Percentiles rank a stretch among this genome's conserved stretches.
phyloP scores from a whole-genome alignment of 1,140 invertebrate genomes.

The Cherax quadricarinatus region DNA sequence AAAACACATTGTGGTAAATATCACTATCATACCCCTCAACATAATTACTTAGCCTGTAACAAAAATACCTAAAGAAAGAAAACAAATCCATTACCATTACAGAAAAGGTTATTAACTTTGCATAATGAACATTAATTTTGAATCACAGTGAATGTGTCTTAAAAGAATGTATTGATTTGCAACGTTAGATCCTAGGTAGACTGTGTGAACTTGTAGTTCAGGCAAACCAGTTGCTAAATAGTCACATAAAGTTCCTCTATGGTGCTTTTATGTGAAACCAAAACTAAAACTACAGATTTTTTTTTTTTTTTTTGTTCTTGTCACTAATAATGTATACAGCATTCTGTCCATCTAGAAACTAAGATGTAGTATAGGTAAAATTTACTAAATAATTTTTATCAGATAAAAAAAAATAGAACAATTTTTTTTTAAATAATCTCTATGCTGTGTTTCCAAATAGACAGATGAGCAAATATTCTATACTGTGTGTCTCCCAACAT shows the following conservation, averaged over 20 bases:
- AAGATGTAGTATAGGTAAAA: not conserved
- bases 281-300: not conserved
- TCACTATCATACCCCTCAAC: constrained; percentile 19
- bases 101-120: not conserved
- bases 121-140: not conserved
- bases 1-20: constrained; percentile 53
- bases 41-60: constrained; percentile 8
- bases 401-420: not conserved
- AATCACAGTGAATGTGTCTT: not conserved
- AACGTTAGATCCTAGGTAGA: constrained; percentile 30
- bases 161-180: not conserved
- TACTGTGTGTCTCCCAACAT: constrained; percentile 30
- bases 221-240: constrained; percentile 17
- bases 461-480: constrained; percentile 57
- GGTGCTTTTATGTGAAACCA: constrained; percentile 27
- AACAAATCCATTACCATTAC: not conserved
- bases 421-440: not conserved
- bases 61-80: constrained; percentile 32
- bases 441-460: constrained; percentile 56
- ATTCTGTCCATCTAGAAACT: constrained; percentile 62
- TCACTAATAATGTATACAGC: constrained; percentile 17
- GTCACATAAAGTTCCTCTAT: not conserved
- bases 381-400: too few species aligned
- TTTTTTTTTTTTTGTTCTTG: constrained; percentile 19
- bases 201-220: constrained; percentile 4